These are phyloP conservation scores for Scophthalmus maximus DNA, from an alignment of 2,113 vertebrate genomes.

Conservation along the genomic window DNA sequence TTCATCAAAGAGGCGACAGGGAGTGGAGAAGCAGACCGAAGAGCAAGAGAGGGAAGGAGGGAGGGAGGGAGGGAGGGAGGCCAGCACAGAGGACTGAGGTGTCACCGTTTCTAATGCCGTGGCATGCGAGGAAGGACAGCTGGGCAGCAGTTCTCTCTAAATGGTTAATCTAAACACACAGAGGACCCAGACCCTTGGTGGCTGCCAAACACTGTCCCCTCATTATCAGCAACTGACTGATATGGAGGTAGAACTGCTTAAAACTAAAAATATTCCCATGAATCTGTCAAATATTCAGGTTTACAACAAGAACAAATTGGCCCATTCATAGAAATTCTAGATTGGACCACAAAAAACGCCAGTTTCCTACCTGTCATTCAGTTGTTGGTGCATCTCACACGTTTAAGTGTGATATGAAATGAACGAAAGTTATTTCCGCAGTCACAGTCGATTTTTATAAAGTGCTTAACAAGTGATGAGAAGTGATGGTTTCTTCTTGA, in stretches of 20 bases:
- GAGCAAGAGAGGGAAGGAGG: conserved; percentile 40
- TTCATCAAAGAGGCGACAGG: conserved; percentile 82
- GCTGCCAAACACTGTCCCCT: conserved; percentile 14
- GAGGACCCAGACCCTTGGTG: conserved; percentile 33
- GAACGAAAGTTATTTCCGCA: not conserved
- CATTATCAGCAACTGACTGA: conserved; percentile 15
- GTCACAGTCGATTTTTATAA: not conserved
- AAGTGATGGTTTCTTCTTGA: not conserved
- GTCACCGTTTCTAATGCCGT: conserved; percentile 77
- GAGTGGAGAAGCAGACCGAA: conserved; percentile 58
- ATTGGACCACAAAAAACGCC: not conserved
- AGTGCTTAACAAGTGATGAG: not conserved
- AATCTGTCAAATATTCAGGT: not conserved
- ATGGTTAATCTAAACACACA: conserved; percentile 74
- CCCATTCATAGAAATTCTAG: not conserved
- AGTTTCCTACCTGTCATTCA: not conserved
- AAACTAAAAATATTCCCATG: not conserved
- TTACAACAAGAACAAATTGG: not conserved
- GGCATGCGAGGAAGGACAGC: conserved; percentile 80
- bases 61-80: conserved; percentile 40
- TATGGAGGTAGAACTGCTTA: not conserved
- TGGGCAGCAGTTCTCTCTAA: conserved; percentile 73
- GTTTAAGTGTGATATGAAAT: not conserved
- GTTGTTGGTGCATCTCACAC: not conserved
- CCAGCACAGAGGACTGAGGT: conserved; percentile 70